Conservation (phyloP, 2,888 invertebrate species). For the Cremastinae sp. region DNA sequence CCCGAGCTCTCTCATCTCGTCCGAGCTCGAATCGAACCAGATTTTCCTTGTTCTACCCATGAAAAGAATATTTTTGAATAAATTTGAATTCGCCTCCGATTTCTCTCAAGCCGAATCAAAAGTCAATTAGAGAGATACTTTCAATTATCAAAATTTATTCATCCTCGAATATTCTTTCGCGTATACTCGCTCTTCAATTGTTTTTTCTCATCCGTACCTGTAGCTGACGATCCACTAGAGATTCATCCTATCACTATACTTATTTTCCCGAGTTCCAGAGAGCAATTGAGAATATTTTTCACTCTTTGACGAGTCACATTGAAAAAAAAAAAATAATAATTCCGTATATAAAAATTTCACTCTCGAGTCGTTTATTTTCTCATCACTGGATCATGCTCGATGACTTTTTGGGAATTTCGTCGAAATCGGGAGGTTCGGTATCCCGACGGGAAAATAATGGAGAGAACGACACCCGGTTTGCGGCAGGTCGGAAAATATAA, state of each 20-base stretch:
- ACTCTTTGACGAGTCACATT: not conserved
- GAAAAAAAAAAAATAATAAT: too few relatives aligned
- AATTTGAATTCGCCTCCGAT: conserved; percentile 23
- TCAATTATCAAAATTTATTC: too few relatives aligned
- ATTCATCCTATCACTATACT: not conserved
- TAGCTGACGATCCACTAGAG: not conserved
- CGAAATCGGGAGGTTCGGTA: not conserved
- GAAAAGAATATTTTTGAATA: conserved; percentile 53
- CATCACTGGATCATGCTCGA: not conserved
- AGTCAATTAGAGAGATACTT: too few relatives aligned
- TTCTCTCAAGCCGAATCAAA: too few relatives aligned
- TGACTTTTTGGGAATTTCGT: not conserved
- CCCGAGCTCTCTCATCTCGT: conserved; percentile 19
- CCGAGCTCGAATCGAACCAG: conserved; percentile 17
- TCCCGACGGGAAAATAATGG: not conserved
- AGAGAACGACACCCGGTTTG: conserved; percentile 7
- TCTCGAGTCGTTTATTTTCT: not conserved
- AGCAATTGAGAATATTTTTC: conserved; percentile 8
- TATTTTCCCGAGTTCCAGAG: not conserved
- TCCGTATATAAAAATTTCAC: not conserved
- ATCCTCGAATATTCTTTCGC: too few relatives aligned
- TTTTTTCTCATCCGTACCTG: conserved; percentile 27
- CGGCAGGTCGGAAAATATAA: conserved; percentile 19
- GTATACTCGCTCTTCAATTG: too few relatives aligned
- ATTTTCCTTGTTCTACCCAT: conserved; percentile 2